Base-by-base conservation (phyloP, 2,797 vertebrate genomes). In the Sparus aurata region DNA sequence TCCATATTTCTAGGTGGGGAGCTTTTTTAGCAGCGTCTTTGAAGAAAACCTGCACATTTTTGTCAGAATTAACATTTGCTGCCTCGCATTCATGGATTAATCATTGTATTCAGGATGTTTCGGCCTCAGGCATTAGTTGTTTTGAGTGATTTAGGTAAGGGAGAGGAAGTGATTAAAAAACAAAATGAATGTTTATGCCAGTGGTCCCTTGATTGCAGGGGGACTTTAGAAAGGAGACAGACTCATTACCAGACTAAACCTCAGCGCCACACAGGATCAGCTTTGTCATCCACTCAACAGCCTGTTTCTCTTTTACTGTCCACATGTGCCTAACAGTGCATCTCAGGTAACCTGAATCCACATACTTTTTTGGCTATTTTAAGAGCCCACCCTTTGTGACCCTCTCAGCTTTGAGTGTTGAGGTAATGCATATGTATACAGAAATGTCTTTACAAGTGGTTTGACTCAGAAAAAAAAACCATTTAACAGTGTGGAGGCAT, bases 101-200 rank as follows among this genome's bases (percentile, higher is more conserved):
- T 87, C 60, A 22, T 30, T 18, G 73, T 66, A 67, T 80, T 84
- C 75, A 71, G 57, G 60, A 66, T 69, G 50, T 47, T 71, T 73
- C n/a, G 70, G 83, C 75, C 74, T 77, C 62, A 30, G 80, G 73
- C 77, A 27, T 78, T 61, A 45, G 72, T 80, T 90, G 84, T 87
- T 93, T 82, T 85, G 77, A 88, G 80, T 66, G 80, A 86, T 85
- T 91, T 69, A 70, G 77, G 83, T 80, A 69, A 83, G 68, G 22
- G 80, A 77, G 75, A 87, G 85, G 76, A 87, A 87, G 91, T 85
- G 69, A 89, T 38, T 38, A 78, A 80, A 91, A 86, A 85, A 80
- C 23, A 10, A 87, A 93, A 92, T 89, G 2, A 84, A 85, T 91
- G 90, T 92, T 93, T 92, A 93, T 80, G 69, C 62, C 75, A 71